Evolutionary conservation across 2,113 vertebrate genomes (phyloP).

Genomic region (Stomatorhinus ivindoensis): DNA sequence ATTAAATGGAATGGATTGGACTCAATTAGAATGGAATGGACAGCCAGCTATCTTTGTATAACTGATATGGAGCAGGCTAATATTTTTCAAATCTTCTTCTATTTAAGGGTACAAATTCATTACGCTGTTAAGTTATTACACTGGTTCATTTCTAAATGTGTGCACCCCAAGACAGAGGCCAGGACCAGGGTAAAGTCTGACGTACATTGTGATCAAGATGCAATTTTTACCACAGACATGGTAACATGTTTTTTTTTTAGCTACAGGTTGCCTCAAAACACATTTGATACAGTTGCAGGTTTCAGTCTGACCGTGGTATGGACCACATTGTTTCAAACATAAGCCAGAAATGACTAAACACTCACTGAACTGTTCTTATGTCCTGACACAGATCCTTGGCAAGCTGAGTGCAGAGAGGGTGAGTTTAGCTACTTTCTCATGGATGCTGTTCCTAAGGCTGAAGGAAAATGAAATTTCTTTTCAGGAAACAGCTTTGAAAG

Average conservation of each 20-base stretch:
- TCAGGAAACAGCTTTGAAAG: not conserved
- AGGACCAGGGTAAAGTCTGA: not conserved
- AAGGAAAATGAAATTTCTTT: not conserved
- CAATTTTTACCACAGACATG: not conserved
- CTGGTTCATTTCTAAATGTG: not conserved
- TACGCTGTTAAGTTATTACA: not conserved
- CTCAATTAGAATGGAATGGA: not conserved
- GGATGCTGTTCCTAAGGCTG: not conserved
- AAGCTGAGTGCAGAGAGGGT: not conserved
- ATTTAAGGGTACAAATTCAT: not conserved
- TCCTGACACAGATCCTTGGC: not conserved
- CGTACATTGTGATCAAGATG: not conserved
- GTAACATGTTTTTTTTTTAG: not conserved
- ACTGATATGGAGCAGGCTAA: not conserved
- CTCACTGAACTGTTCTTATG: not conserved
- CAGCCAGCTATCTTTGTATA: not conserved
- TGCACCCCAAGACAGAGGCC: not conserved
- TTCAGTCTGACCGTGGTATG: not conserved
- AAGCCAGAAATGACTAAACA: not conserved
- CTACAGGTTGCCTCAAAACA: not conserved
- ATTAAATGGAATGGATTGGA: not conserved
- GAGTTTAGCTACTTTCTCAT: not conserved
- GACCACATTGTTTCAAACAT: not conserved
- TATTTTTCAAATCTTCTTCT: not conserved
- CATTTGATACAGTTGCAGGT: not conserved